phyloP scores from a whole-genome alignment of 2,888 invertebrate genomes.

The Silvanus unidentatus region DNA sequence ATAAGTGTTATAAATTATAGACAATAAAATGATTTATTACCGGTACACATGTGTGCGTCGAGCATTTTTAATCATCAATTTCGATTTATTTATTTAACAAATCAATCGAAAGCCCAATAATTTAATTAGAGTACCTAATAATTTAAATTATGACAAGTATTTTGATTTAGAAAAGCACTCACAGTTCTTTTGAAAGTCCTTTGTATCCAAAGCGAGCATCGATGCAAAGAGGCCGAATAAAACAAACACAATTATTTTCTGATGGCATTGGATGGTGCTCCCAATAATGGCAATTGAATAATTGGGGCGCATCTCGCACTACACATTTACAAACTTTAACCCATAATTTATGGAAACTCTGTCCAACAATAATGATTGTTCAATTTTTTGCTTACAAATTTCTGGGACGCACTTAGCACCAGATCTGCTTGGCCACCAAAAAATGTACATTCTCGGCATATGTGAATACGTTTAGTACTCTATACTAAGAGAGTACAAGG shows the following conservation, averaged over 20 bases:
- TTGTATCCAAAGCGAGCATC: slow-evolving; percentile 26
- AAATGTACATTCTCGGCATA: slow-evolving; percentile 22
- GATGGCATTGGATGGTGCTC: slow-evolving; percentile 1
- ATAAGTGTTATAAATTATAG: slow-evolving; percentile 16
- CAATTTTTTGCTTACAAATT: neutral
- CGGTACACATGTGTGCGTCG: slow-evolving; percentile 3
- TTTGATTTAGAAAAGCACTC: too few species aligned
- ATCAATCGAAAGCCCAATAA: too few species aligned
- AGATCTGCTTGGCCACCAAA: neutral
- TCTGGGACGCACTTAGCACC: too few species aligned
- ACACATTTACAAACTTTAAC: slow-evolving; percentile 14
- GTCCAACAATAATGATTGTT: neutral
- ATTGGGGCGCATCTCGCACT: slow-evolving; percentile 21
- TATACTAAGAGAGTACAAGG: slow-evolving; percentile 24
- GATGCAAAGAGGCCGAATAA: neutral
- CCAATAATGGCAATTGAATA: neutral
- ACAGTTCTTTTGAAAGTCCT: slow-evolving; percentile 35
- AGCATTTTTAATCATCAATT: neutral
- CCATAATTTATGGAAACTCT: slow-evolving; percentile 8
- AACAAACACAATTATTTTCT: slow-evolving; percentile 1
- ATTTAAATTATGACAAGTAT: too few species aligned
- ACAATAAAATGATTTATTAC: slow-evolving; percentile 12
- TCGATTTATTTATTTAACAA: too few species aligned
- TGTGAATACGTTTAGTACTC: slow-evolving; percentile 16
- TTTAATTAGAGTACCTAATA: too few species aligned